Evolutionary conservation across 2,797 vertebrate genomes (phyloP).

Genomic region (Clarias platycephalus): DNA sequence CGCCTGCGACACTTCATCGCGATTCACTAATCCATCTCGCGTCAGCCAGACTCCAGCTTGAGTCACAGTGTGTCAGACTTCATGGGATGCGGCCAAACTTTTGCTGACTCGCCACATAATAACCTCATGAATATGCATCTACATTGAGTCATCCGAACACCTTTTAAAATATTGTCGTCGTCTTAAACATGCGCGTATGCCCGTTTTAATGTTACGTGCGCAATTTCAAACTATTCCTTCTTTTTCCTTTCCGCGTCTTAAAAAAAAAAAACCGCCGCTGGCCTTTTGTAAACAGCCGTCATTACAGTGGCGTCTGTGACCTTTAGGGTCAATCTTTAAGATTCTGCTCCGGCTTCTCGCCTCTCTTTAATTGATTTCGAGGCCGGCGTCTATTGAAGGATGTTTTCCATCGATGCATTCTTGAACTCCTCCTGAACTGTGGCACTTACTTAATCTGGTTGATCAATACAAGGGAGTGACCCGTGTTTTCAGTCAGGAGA

Average conservation of each 20-base stretch:
- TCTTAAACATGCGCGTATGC: conserved; percentile 44
- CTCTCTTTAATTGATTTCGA: conserved; percentile 20
- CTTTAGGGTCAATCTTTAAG: background rate
- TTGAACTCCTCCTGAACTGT: conserved; percentile 38
- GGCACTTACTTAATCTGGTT: conserved; percentile 35
- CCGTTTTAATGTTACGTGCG: background rate
- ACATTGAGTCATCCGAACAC: conserved; percentile 50
- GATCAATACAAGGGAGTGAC: conserved; percentile 24
- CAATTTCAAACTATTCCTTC: background rate
- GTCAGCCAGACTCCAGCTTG: conserved; percentile 61
- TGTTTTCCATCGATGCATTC: conserved; percentile 25
- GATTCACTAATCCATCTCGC: conserved; percentile 70
- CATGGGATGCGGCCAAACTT: conserved; percentile 58
- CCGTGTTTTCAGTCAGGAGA: conserved; percentile 19
- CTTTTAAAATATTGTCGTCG: conserved; percentile 59
- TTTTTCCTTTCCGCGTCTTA: background rate
- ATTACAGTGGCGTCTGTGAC: conserved; percentile 3
- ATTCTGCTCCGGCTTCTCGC: conserved; percentile 9
- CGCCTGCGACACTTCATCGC: conserved; percentile 40
- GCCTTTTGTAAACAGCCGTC: conserved; percentile 26
- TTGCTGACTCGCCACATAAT: conserved; percentile 63
- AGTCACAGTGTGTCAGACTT: conserved; percentile 65
- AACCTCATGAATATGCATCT: conserved; percentile 64
- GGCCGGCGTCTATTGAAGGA: background rate
- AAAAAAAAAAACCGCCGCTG: background rate